These are phyloP conservation scores for Spisula solida DNA, from an alignment of 2,888 invertebrate genomes.

Conservation along the genomic window DNA sequence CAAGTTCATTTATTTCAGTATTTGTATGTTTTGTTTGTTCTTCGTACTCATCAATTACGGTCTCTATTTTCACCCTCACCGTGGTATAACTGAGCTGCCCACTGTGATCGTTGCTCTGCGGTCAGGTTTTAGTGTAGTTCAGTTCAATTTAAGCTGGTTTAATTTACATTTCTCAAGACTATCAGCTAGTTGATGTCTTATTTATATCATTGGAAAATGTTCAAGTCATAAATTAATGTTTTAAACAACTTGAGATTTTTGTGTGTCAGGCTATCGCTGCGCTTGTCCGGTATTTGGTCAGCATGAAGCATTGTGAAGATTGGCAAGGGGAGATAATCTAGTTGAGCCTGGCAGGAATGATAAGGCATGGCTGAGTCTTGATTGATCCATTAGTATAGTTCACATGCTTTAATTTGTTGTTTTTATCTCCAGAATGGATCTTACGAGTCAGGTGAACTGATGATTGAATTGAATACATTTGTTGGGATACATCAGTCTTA, in stretches of 20 bases:
- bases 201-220: slow-evolving; percentile 51
- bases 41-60: slow-evolving; percentile 37
- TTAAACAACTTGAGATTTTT: slow-evolving; percentile 36
- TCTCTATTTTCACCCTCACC: slow-evolving; percentile 45
- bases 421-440: slow-evolving; percentile 25
- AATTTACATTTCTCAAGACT: slow-evolving; percentile 49
- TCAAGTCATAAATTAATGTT: slow-evolving; percentile 45
- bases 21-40: slow-evolving; percentile 46
- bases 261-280: slow-evolving; percentile 15
- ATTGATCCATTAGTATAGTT: slow-evolving; percentile 42
- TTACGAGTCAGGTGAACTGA: slow-evolving; percentile 48
- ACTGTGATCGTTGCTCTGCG: slow-evolving; percentile 20
- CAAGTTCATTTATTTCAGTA: slow-evolving; percentile 56
- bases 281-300: slow-evolving; percentile 45
- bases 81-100: slow-evolving; percentile 32
- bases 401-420: slow-evolving; percentile 49
- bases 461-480: slow-evolving; percentile 41
- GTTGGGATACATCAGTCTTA: neutral
- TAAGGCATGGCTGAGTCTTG: slow-evolving; percentile 46
- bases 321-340: slow-evolving; percentile 13
- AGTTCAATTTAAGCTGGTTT: slow-evolving; percentile 39
- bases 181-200: slow-evolving; percentile 44
- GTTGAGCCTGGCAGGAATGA: slow-evolving; percentile 13
- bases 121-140: slow-evolving; percentile 19
- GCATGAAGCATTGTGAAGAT: slow-evolving; percentile 28